These are phyloP conservation scores for Athene noctua DNA, from an alignment of 2,113 vertebrate genomes.

Conservation along the genomic window DNA sequence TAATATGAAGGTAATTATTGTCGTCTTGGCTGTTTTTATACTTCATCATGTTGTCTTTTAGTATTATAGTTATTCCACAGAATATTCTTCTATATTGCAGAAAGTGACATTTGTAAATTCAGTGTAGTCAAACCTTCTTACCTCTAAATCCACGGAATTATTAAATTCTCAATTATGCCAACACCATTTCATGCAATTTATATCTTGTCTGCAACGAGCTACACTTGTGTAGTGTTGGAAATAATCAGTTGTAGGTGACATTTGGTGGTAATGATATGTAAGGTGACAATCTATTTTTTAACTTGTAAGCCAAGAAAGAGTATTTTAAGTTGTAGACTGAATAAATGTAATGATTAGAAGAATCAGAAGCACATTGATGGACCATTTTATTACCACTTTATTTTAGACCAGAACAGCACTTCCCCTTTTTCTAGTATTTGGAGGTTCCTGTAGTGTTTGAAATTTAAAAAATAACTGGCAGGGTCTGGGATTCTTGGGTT, in stretches of 20 bases:
- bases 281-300: neutral
- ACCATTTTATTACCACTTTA: neutral
- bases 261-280: neutral
- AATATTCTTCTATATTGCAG: neutral
- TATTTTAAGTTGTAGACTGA: neutral
- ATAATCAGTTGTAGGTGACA: neutral
- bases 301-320: neutral
- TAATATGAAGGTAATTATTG: conserved; percentile 90
- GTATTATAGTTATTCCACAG: neutral
- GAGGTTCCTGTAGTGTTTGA: neutral
- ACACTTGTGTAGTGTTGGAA: neutral
- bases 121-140: neutral
- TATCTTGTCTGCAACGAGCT: neutral
- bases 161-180: neutral
- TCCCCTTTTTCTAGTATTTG: neutral
- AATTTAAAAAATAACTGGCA: neutral
- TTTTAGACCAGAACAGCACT: neutral
- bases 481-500: neutral
- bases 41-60: neutral
- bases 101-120: neutral
- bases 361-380: neutral
- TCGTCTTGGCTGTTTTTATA: neutral
- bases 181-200: neutral
- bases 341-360: neutral
- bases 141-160: neutral